Evolutionary conservation across 2,113 vertebrate species (phyloP).

Genomic region (Triplophysa tibetana): DNA sequence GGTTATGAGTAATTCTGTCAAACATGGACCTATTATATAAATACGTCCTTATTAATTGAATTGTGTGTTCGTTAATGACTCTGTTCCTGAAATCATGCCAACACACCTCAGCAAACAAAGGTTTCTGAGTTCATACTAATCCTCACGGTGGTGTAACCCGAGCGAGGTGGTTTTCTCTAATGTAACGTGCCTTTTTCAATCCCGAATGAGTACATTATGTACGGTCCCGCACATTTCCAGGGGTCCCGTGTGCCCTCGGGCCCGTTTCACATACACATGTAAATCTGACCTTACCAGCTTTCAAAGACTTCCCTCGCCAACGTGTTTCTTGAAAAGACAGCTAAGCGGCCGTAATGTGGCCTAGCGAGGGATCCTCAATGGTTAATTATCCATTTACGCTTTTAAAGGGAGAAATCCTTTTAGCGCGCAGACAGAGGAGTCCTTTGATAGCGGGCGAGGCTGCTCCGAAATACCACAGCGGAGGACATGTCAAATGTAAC

Average conservation of each 20-base stretch:
- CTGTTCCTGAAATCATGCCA: neutral
- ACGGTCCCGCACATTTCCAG: constrained; percentile 15
- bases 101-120: neutral
- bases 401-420: constrained; percentile 62
- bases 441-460: constrained; percentile 52
- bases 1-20: too few species aligned
- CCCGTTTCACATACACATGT: constrained; percentile 47
- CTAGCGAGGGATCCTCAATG: constrained; percentile 41
- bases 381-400: constrained; percentile 64
- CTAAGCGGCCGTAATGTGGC: constrained; percentile 49
- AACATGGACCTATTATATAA: too few species aligned
- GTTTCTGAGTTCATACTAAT: constrained; percentile 20
- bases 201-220: constrained; percentile 16
- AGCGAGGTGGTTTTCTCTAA: constrained; percentile 13
- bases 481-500: constrained; percentile 60
- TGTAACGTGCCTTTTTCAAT: constrained; percentile 8
- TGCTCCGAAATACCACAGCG: constrained; percentile 55
- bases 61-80: neutral
- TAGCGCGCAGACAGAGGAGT: constrained; percentile 57
- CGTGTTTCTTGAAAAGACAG: constrained; percentile 57
- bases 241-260: constrained; percentile 33
- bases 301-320: constrained; percentile 50
- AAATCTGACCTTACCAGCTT: constrained; percentile 62
- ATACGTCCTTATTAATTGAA: neutral
- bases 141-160: neutral